Evolutionary conservation across 1,140 invertebrate genomes (phyloP).

Genomic region (Acromyrmex heyeri): DNA sequence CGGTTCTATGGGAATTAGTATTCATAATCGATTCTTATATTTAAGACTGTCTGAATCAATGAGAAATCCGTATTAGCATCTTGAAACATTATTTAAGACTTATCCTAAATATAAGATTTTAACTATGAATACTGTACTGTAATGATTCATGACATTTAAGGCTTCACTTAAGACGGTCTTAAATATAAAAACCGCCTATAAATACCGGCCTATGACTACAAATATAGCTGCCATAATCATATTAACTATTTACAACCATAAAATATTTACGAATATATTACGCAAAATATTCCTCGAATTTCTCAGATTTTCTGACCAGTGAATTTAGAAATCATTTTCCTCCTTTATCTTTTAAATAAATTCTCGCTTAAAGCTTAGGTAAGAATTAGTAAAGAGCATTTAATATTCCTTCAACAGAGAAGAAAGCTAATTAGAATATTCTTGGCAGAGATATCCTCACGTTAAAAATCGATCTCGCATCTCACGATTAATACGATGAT

Average conservation of each 20-base stretch:
- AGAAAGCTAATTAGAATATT: not conserved
- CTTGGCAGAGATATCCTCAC: not conserved
- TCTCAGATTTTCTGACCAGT: not conserved
- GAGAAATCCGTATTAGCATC: no score
- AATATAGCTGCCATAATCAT: not conserved
- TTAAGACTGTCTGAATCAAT: no score
- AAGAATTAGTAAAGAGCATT: not conserved
- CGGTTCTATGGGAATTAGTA: no score
- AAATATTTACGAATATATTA: not conserved
- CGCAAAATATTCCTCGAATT: not conserved
- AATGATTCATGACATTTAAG: no score
- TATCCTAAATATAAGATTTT: no score
- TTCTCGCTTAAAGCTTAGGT: not conserved
- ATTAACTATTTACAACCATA: not conserved
- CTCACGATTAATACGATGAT: slow-evolving; percentile 11
- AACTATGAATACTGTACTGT: no score
- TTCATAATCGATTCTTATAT: no score
- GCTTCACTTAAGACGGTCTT: no score
- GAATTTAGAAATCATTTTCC: not conserved
- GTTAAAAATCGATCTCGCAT: not conserved
- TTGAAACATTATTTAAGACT: no score
- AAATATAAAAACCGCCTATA: no score
- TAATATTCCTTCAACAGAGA: not conserved
- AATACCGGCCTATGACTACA: no score
- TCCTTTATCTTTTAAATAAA: not conserved